Percentiles rank a stretch among this genome's conserved stretches.
Evolutionary conservation across 1,140 invertebrate genomes (phyloP).

Genomic region (Rhagoletis pomonella): DNA sequence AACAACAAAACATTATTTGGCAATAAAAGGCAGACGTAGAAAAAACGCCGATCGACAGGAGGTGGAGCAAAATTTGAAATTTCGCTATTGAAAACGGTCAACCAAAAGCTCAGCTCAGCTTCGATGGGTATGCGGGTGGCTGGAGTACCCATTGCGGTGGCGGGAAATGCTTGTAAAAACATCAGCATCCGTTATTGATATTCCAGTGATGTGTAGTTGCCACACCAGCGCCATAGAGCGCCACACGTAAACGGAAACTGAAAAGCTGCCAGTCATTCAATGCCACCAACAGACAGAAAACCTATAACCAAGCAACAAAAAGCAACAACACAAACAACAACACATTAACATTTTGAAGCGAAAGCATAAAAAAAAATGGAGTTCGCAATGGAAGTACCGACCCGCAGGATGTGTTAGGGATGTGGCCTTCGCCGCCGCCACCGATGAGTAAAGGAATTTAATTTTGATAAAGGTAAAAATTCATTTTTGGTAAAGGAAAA

Average conservation of each 20-base stretch:
- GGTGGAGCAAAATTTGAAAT: constrained; percentile 12
- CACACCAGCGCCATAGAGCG: neutral
- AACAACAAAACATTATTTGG: constrained; percentile 14
- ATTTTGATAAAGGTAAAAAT: constrained; percentile 73
- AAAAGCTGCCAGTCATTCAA: constrained; percentile 46
- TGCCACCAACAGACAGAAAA: constrained; percentile 8
- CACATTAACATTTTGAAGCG: neutral
- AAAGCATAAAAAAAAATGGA: neutral
- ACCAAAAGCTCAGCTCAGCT: neutral
- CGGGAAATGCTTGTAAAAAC: constrained; percentile 53
- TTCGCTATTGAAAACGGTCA: constrained; percentile 2
- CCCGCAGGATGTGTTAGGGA: neutral
- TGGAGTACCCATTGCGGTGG: constrained; percentile 22
- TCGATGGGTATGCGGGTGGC: neutral
- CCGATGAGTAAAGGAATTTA: constrained; percentile 65
- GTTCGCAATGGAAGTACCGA: constrained; percentile 12
- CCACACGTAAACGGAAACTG: constrained; percentile 15
- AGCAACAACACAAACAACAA: constrained; percentile 17
- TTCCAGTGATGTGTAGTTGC: constrained; percentile 56
- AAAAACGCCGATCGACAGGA: neutral
- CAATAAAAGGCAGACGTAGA: constrained; percentile 48
- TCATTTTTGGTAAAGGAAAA: constrained; percentile 60
- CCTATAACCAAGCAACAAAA: neutral
- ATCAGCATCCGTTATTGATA: constrained; percentile 57
- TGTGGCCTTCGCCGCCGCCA: neutral